These are phyloP conservation scores for Atractosteus spatula DNA, from an alignment of 2,113 vertebrate genomes.

Conservation along the genomic window DNA sequence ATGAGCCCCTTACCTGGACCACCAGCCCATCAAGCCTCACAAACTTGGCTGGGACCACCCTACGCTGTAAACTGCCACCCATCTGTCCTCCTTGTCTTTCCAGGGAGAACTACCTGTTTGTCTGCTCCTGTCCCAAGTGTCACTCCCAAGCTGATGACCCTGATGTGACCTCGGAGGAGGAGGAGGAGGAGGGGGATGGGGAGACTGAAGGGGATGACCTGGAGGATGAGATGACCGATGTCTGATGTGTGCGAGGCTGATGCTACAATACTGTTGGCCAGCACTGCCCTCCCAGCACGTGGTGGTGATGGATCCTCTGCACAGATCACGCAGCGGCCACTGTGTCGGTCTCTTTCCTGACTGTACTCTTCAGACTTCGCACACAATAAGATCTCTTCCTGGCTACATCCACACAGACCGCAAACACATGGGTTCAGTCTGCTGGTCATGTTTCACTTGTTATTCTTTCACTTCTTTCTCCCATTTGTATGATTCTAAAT, in stretches of 20 bases:
- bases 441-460: constrained; percentile 4
- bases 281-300: too few species aligned
- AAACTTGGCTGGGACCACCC: too few species aligned
- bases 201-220: constrained; percentile 87
- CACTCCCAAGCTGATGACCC: constrained; percentile 81
- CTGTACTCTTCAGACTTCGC: not conserved
- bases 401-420: constrained; percentile 14
- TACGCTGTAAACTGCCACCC: not conserved
- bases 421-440: constrained; percentile 1
- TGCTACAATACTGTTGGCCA: too few species aligned
- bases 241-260: constrained; percentile 60
- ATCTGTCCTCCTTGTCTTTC: not conserved
- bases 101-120: constrained; percentile 97
- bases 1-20: too few species aligned
- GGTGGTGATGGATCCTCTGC: not conserved
- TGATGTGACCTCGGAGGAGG: constrained; percentile 89
- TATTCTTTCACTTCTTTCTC: constrained; percentile 29
- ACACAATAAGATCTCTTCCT: not conserved
- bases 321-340: constrained; percentile 22
- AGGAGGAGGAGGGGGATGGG: constrained; percentile 77
- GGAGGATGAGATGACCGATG: constrained; percentile 97
- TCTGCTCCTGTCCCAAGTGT: constrained; percentile 93
- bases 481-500: constrained; percentile 29
- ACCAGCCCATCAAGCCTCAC: too few species aligned
- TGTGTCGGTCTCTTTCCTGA: not conserved